phyloP scores from a whole-genome alignment of 2,113 vertebrate genomes.

The Tursiops truncatus region DNA sequence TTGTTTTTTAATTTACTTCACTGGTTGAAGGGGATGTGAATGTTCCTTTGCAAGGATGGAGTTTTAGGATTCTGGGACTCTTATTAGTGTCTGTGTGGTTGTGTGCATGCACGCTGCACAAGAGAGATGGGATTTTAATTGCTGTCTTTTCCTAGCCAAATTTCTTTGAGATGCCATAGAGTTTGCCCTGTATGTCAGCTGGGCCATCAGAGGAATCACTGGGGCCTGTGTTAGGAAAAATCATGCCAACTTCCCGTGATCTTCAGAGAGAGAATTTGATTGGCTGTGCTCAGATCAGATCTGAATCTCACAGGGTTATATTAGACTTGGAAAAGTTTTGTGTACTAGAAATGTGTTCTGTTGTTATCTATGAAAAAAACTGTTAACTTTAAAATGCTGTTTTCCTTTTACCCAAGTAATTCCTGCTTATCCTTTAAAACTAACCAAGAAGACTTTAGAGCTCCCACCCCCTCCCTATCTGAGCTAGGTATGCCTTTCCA shows the following conservation, averaged over 20 bases:
- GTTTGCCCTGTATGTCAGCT: not conserved
- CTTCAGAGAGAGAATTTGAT: slow-evolving; percentile 26
- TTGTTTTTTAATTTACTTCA: slow-evolving; percentile 29
- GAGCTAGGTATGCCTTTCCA: not conserved
- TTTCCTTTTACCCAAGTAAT: not conserved
- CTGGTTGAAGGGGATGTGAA: not conserved
- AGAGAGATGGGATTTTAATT: not conserved
- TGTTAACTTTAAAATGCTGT: not conserved
- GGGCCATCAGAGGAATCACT: not conserved
- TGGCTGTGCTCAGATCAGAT: not conserved
- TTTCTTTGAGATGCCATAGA: not conserved
- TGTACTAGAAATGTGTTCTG: not conserved
- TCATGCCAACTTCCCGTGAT: not conserved
- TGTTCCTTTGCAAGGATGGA: not conserved
- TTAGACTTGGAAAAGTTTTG: slow-evolving; percentile 8
- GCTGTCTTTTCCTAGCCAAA: not conserved
- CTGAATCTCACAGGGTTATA: not conserved
- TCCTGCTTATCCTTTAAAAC: slow-evolving; percentile 33
- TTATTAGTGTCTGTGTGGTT: not conserved
- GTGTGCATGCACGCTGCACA: not conserved
- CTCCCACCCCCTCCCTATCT: not conserved
- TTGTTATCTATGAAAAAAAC: slow-evolving; percentile 23
- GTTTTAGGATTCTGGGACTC: not conserved
- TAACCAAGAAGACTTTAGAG: not conserved
- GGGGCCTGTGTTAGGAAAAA: not conserved